Base-by-base conservation (phyloP, 2,113 vertebrate genomes). In the Oreochromis aureus region DNA sequence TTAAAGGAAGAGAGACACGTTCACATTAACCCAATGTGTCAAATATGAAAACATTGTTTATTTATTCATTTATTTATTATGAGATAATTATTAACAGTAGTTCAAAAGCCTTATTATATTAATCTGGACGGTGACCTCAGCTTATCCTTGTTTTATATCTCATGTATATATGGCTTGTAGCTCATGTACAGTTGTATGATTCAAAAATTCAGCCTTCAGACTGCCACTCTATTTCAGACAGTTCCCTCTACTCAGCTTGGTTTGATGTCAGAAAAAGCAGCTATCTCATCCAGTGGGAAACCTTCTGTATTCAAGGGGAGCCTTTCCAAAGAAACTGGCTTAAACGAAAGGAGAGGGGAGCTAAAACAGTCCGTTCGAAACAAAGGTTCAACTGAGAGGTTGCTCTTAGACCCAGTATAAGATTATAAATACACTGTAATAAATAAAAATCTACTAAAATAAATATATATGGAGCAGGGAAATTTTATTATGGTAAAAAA, bases 361-460 rank as follows among this genome's bases (percentile, higher is more conserved):
- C 59, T 63, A 63, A 63, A 63, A n/a, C 18, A 36, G 10, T 36
- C 32, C 36, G 59, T 63, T 63, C 1, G 10, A 63, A 63, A 63
- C 59, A 63, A 63, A 63, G 59, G 59, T 63, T 63, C 16, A 63
- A 34, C 30, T 63, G 59, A 63, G 30, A 30, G 59, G 16, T 63
- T 34, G 30, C 59, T 34, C 30, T 63, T 63, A 63, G 59, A 63
- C 59, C 30, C 59, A 63, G 30, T 63, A 34, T 34, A 34, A 34
- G 59, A 63, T 36, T 63, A 63, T 36, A 36, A 76, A 76, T 63
- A 19, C 59, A 34, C 4, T 63, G 30, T 1, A 63, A 63, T 19
- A 34, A 63, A 63, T 63, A 63, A 19, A 63, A 63, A 19, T 63
- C 32, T 63, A 34, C 59, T 63, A 30, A 63, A 63, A 34, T 63